Percentiles rank a stretch among this genome's conserved stretches.
phyloP scores from a whole-genome alignment of 2,888 invertebrate species.

The Ypsolopha sequella region DNA sequence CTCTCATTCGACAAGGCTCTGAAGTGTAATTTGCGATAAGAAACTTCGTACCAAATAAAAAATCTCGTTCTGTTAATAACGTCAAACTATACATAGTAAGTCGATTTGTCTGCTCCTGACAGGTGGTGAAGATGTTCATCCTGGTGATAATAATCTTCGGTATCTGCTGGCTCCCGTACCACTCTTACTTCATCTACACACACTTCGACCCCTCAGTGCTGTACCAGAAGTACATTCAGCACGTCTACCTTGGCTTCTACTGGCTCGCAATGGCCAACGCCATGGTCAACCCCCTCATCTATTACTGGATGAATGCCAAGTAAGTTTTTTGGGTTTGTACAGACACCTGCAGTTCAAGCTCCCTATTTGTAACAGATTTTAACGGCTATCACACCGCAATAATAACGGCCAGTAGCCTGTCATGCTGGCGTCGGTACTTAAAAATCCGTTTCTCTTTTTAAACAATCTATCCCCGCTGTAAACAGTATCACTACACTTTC shows the following conservation, averaged over 20 bases:
- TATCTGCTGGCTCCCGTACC: slow-evolving; percentile 91
- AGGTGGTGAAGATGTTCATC: slow-evolving; percentile 94
- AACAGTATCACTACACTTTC: too few species aligned
- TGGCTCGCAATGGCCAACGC: slow-evolving; percentile 95
- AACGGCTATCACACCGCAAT: too few species aligned
- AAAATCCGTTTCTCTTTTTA: too few species aligned
- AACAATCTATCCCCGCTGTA: too few species aligned
- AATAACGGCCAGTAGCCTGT: too few species aligned
- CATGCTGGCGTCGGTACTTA: too few species aligned
- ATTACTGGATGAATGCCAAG: slow-evolving; percentile 95
- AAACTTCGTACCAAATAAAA: too few species aligned
- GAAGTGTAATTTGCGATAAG: not conserved
- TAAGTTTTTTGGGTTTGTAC: slow-evolving; percentile 35
- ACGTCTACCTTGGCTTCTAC: slow-evolving; percentile 87
- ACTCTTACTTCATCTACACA: slow-evolving; percentile 86
- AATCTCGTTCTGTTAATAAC: too few species aligned
- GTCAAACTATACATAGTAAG: too few species aligned
- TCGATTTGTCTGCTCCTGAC: slow-evolving; percentile 22
- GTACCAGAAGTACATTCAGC: slow-evolving; percentile 81
- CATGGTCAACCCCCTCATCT: slow-evolving; percentile 93
- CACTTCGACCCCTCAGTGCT: slow-evolving; percentile 77
- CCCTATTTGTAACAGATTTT: too few species aligned
- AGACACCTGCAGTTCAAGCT: too few species aligned
- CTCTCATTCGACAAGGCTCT: not conserved
- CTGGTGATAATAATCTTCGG: slow-evolving; percentile 88